Percentiles rank a stretch among this genome's conserved stretches.
Evolutionary conservation across 2,113 vertebrate species (phyloP).

Genomic region (Vanacampus margaritifer): DNA sequence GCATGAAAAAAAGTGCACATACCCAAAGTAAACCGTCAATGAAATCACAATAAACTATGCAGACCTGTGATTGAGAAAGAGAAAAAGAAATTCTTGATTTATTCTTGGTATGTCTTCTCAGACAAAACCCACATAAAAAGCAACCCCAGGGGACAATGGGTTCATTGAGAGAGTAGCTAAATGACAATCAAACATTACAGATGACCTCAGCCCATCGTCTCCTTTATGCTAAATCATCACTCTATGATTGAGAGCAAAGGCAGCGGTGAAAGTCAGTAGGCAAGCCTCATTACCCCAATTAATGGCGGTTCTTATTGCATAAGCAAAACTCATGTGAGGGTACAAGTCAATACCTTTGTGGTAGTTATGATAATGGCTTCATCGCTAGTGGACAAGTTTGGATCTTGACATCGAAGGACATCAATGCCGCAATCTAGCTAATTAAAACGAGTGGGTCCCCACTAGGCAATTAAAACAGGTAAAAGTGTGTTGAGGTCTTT

Average conservation of each 20-base stretch:
- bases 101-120: background rate
- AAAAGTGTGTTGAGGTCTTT: conserved; percentile 58
- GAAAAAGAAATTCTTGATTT: background rate
- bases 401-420: conserved; percentile 61
- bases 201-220: conserved; percentile 37
- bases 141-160: background rate
- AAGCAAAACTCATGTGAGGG: conserved; percentile 66
- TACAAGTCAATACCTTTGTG: conserved; percentile 67
- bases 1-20: too few relatives aligned
- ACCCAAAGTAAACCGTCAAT: background rate
- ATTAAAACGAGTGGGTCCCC: conserved; percentile 57
- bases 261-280: conserved; percentile 51
- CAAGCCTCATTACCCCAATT: conserved; percentile 70
- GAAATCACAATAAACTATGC: background rate
- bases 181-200: conserved; percentile 31
- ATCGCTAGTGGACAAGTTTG: conserved; percentile 54
- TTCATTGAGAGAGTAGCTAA: conserved; percentile 6
- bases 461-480: conserved; percentile 57
- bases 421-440: conserved; percentile 53
- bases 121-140: background rate
- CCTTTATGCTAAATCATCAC: conserved; percentile 60
- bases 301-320: conserved; percentile 65
- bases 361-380: conserved; percentile 60
- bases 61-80: background rate
- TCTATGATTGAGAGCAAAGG: conserved; percentile 59